These are phyloP conservation scores for Melipona bicolor DNA, from an alignment of 2,888 invertebrate genomes.

Conservation along the genomic window DNA sequence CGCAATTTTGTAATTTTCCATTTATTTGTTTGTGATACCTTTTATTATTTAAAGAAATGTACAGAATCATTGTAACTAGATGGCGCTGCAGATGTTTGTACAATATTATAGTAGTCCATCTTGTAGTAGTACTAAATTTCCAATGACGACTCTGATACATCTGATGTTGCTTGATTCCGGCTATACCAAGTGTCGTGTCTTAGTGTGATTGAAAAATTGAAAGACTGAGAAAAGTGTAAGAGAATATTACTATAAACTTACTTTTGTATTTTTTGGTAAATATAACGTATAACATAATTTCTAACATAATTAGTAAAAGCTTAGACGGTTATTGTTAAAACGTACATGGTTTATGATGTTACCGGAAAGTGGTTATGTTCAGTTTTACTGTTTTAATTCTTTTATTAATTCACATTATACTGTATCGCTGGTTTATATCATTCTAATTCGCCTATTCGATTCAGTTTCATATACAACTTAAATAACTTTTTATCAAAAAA, in stretches of 20 bases:
- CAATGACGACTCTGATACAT: background rate
- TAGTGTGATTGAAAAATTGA: background rate
- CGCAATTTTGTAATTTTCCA: background rate
- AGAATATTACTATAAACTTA: background rate
- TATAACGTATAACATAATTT: too few species aligned
- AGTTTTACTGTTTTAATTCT: background rate
- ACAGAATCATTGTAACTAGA: background rate
- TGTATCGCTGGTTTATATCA: background rate
- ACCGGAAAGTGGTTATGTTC: slow-evolving; percentile 15
- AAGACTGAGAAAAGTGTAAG: background rate
- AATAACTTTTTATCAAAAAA: background rate
- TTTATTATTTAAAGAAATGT: background rate
- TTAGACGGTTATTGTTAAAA: background rate
- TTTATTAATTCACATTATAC: slow-evolving; percentile 1
- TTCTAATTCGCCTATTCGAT: background rate
- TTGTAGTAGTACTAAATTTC: background rate
- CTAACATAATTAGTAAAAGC: too few species aligned
- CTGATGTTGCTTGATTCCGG: background rate
- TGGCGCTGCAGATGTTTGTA: slow-evolving; percentile 17
- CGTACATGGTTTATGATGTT: background rate
- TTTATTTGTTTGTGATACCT: background rate
- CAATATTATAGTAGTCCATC: background rate
- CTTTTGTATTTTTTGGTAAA: slow-evolving; percentile 24
- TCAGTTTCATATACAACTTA: background rate
- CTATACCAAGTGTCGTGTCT: background rate